phyloP scores from a whole-genome alignment of 35 echinoderm and acorn worm genomes.

The Ptychodera flava region DNA sequence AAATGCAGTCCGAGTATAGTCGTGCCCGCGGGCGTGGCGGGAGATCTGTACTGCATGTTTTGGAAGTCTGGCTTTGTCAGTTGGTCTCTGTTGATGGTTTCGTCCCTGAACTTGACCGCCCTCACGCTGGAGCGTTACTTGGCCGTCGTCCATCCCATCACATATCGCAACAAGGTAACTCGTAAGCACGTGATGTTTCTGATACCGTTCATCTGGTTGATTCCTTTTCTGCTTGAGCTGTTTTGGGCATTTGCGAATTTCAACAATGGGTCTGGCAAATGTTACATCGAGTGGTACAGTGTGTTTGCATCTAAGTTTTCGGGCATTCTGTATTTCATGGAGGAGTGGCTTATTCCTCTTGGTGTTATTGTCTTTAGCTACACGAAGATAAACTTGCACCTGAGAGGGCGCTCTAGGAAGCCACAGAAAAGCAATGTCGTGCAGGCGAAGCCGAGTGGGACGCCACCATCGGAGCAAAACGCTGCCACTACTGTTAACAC shows the following conservation, averaged over 20 bases:
- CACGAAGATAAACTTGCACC: slow-evolving; percentile 26
- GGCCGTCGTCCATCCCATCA: slow-evolving; percentile 22
- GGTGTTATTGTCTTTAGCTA: slow-evolving; percentile 32
- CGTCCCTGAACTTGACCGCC: slow-evolving; percentile 22
- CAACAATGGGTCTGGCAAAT: slow-evolving; percentile 19
- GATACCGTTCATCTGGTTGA: slow-evolving; percentile 36
- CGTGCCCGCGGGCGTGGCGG: not conserved
- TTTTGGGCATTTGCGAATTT: slow-evolving; percentile 31
- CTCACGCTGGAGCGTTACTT: slow-evolving; percentile 36
- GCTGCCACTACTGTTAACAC: not conserved
- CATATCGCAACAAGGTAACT: slow-evolving; percentile 19
- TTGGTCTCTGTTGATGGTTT: slow-evolving; percentile 34
- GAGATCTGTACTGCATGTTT: slow-evolving; percentile 14
- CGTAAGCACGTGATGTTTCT: slow-evolving; percentile 16
- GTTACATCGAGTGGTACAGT: slow-evolving; percentile 14
- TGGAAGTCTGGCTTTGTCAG: slow-evolving; percentile 38
- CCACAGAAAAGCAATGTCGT: not conserved
- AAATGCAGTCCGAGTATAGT: not conserved
- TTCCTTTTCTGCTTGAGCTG: slow-evolving; percentile 13
- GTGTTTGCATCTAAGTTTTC: not conserved
- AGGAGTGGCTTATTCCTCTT: slow-evolving; percentile 23
- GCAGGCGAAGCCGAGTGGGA: not conserved
- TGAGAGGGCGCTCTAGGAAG: not conserved
- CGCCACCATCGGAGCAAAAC: not conserved
- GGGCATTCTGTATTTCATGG: slow-evolving; percentile 19